Evolutionary conservation across 2,888 invertebrate genomes (phyloP).

Genomic region (Prosopocoilus inquinatus): DNA sequence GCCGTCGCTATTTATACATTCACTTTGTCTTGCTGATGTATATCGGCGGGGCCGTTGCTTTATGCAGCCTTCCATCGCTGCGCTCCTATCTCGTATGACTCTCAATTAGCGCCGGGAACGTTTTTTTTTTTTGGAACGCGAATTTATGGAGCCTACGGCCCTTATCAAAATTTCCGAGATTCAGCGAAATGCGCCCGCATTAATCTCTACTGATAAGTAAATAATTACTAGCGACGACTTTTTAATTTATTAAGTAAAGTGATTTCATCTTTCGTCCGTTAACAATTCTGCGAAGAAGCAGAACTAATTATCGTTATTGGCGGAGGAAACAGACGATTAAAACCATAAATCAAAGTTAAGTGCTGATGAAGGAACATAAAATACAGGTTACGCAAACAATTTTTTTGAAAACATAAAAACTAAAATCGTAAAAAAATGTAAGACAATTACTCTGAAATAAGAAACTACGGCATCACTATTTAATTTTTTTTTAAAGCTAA

Average conservation of each 20-base stretch:
- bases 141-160: background rate
- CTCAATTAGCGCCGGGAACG: constrained; percentile 43
- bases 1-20: constrained; percentile 39
- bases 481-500: no score
- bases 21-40: constrained; percentile 42
- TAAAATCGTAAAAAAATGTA: no score
- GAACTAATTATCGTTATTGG: no score
- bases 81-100: constrained; percentile 37
- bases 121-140: constrained; percentile 23
- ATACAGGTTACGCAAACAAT: no score
- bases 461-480: no score
- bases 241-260: background rate
- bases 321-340: no score
- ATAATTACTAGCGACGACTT: background rate
- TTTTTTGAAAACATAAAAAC: no score
- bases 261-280: no score
- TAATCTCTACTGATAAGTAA: background rate
- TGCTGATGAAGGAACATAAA: no score
- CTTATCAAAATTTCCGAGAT: background rate
- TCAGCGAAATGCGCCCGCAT: background rate
- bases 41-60: constrained; percentile 35
- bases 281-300: no score
- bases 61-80: constrained; percentile 6
- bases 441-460: no score
- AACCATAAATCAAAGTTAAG: no score